A percentile compares a stretch with the other conserved stretches of the same genome.
Conservation (phyloP, 2,113 vertebrate genomes). For the Brachypteracias leptosomus region DNA sequence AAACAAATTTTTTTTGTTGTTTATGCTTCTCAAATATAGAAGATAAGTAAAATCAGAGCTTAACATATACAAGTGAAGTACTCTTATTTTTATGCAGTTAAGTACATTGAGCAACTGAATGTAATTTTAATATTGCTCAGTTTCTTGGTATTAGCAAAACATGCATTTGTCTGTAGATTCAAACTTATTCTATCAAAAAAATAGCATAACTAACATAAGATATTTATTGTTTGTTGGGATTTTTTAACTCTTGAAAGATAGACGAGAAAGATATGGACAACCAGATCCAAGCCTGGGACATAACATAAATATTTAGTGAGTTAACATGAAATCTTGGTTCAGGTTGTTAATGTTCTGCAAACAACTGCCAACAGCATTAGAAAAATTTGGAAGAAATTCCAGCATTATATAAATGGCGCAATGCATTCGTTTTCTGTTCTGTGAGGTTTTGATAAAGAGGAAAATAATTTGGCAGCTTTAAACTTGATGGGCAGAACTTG, state of each 20-base stretch:
- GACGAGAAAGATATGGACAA: background rate
- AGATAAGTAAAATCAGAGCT: background rate
- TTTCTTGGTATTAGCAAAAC: background rate
- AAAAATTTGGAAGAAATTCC: background rate
- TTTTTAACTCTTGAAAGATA: background rate
- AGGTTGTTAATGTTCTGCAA: background rate
- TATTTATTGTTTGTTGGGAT: too few species aligned
- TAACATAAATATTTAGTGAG: background rate
- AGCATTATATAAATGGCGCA: background rate
- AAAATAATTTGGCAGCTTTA: background rate
- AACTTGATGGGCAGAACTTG: background rate
- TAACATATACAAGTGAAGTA: background rate
- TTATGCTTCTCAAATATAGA: background rate
- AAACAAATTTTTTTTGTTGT: background rate
- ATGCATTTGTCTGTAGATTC: background rate
- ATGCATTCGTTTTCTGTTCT: background rate
- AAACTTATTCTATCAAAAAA: too few species aligned
- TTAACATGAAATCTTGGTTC: background rate
- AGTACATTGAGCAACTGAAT: background rate
- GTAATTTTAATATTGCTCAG: background rate
- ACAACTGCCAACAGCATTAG: background rate
- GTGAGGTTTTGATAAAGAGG: background rate
- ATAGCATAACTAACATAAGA: too few species aligned
- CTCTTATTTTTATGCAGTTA: background rate
- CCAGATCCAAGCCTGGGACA: background rate